phyloP scores from a whole-genome alignment of 2,888 invertebrate genomes.

The Leucophenga montana region DNA sequence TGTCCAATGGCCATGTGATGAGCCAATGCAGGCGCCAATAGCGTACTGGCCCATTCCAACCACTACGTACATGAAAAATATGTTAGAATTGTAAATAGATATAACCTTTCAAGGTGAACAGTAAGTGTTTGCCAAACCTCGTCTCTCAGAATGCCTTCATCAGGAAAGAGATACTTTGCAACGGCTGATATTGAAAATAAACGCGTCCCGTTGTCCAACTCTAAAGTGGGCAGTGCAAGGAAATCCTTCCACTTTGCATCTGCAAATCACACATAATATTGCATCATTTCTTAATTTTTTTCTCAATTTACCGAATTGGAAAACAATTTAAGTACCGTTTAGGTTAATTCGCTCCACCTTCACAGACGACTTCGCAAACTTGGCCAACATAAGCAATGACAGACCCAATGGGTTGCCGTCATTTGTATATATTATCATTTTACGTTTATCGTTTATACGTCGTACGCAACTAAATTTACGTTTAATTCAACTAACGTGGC shows the following conservation, averaged over 20 bases:
- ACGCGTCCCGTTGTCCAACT: conserved; percentile 76
- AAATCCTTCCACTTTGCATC: conserved; percentile 75
- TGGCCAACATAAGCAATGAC: conserved; percentile 82
- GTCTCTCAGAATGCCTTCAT: conserved; percentile 69
- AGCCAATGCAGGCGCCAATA: conserved; percentile 77
- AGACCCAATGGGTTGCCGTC: conserved; percentile 84
- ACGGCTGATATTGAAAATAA: conserved; percentile 85
- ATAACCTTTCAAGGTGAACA: conserved; percentile 32
- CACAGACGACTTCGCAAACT: conserved; percentile 77
- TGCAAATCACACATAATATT: conserved; percentile 58
- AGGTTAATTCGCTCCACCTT: conserved; percentile 77
- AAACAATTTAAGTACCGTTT: conserved; percentile 74
- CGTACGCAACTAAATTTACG: background rate
- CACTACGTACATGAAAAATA: conserved; percentile 74
- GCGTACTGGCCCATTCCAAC: conserved; percentile 80
- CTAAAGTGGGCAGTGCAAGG: conserved; percentile 79
- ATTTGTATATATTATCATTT: conserved; percentile 83
- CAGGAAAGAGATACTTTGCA: conserved; percentile 78
- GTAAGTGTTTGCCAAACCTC: conserved; percentile 64
- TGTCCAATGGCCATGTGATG: conserved; percentile 74
- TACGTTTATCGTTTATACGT: background rate
- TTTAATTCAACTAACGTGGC: conserved; percentile 62
- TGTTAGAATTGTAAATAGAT: conserved; percentile 23
- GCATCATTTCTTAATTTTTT: conserved; percentile 45
- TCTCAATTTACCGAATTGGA: background rate